Evolutionary conservation across 2,113 vertebrate genomes (phyloP).

Genomic region (Trichechus manatus): DNA sequence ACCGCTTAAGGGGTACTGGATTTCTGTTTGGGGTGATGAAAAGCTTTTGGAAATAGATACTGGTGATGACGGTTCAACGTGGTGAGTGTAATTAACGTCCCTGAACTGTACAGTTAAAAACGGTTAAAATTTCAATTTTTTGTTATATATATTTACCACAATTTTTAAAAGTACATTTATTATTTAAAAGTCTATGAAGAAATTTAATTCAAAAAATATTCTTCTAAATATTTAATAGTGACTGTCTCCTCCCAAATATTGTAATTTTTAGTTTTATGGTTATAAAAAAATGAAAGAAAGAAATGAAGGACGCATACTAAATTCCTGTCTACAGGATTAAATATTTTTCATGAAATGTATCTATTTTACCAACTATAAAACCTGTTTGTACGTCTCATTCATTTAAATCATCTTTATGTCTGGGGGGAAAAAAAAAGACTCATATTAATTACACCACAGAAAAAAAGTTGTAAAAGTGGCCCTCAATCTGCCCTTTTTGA

Average conservation of each 20-base stretch:
- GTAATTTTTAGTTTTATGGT: too few relatives aligned
- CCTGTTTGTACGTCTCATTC: not conserved
- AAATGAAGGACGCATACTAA: not conserved
- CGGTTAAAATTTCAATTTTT: too few relatives aligned
- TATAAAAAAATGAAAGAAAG: not conserved
- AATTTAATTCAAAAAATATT: not conserved
- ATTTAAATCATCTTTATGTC: not conserved
- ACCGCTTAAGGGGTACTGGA: too few relatives aligned
- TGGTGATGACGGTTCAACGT: too few relatives aligned
- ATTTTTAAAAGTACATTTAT: not conserved
- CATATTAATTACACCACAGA: not conserved
- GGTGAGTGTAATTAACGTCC: too few relatives aligned
- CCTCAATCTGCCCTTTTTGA: not conserved
- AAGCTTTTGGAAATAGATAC: too few relatives aligned
- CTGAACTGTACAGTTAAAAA: too few relatives aligned
- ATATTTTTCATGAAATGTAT: not conserved
- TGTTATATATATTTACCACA: not conserved
- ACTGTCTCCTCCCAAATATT: too few relatives aligned
- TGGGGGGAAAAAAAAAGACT: too few relatives aligned
- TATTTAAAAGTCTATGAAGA: not conserved
- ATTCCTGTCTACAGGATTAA: not conserved
- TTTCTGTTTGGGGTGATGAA: too few relatives aligned
- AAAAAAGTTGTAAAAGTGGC: not conserved
- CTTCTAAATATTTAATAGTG: too few relatives aligned
- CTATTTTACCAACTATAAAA: not conserved